Evolutionary conservation across 2,113 vertebrate species (phyloP).

Genomic region (Pseudopipra pipra): DNA sequence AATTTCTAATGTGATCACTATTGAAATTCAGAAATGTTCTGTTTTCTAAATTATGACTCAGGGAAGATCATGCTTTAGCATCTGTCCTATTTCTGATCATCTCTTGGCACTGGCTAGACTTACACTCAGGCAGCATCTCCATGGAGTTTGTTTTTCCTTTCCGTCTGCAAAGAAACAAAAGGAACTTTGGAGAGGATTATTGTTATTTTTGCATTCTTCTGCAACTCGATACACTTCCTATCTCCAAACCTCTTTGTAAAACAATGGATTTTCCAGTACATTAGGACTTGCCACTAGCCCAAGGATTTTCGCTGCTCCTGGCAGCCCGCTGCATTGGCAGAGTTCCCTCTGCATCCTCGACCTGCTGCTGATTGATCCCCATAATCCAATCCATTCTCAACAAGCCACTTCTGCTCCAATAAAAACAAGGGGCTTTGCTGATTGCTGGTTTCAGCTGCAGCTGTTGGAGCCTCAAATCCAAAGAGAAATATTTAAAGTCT

Average conservation of each 20-base stretch:
- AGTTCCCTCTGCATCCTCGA: conserved; percentile 61
- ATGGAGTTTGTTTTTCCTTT: conserved; percentile 5
- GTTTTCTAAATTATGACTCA: conserved; percentile 8
- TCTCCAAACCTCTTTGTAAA: conserved; percentile 56
- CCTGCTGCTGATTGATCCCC: conserved; percentile 69
- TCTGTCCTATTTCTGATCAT: conserved; percentile 1
- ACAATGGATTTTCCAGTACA: conserved; percentile 66
- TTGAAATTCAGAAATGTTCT: conserved; percentile 20
- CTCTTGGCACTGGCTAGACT: background rate
- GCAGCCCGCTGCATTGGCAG: conserved; percentile 46
- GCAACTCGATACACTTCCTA: conserved; percentile 37
- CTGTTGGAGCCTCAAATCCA: conserved; percentile 62
- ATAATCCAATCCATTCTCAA: conserved; percentile 74
- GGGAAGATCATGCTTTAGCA: background rate
- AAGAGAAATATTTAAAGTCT: conserved; percentile 54
- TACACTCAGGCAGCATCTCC: background rate
- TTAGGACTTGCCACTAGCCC: conserved; percentile 53
- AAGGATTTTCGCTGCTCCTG: conserved; percentile 66
- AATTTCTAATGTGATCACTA: background rate
- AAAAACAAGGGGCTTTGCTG: conserved; percentile 67
- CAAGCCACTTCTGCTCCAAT: conserved; percentile 68
- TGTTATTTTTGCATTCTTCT: conserved; percentile 35
- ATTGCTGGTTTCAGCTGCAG: conserved; percentile 68
- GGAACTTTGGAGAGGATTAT: background rate
- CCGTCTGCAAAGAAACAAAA: conserved; percentile 9